Base-by-base conservation (phyloP, 92 coral and sea anemone genomes). In the Epizoanthus stellaris region DNA sequence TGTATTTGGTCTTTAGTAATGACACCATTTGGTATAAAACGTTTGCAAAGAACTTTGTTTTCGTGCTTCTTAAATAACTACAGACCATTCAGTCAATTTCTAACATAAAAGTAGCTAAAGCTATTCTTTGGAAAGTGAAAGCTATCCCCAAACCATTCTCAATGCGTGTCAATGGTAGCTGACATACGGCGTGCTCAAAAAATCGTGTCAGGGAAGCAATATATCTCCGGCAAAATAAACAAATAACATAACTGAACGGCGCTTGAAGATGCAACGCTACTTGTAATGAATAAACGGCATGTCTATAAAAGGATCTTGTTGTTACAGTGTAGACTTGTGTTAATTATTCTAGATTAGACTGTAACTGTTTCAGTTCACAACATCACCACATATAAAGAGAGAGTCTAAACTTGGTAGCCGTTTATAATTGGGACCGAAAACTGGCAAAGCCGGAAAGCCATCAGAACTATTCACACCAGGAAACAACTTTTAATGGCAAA, bases 171-270 rank as follows among this genome's bases (percentile, higher is more conserved):
- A 13, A 16, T n/a, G 75, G 61, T 73, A 8, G 49, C 15, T 57
- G 66, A 75, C 49, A 23, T 19, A 62, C 21, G 72, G 71, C 14
- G 71, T 63, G 70, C 83, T 79, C 65, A 43, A 45, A 60, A 79
- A 79, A 79, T 62, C 49, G 61, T 43, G 56, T 11, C 56, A 52
- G 56, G 13, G 56, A 52, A 11, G 10, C 14, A 52, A 63, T 79
- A 62, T 63, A 70, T 79, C 73, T 42, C 25, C 4, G 23, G 36
- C 59, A 62, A 63, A 9, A 64, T 64, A 79, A 79, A 79, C 83
- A 79, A 77, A 79, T 13, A 75, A 75, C 10, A 79, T n/a, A 63
- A 79, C 56, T 7, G 60, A 36, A 79, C 72, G 83, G 83, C 73
- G 36, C 71, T 79, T 63, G 62, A 21, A 43, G 61, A 63, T 42